Base-by-base conservation (phyloP, 35 echinoderm and acorn worm genomes). In the Lytechinus variegatus region DNA sequence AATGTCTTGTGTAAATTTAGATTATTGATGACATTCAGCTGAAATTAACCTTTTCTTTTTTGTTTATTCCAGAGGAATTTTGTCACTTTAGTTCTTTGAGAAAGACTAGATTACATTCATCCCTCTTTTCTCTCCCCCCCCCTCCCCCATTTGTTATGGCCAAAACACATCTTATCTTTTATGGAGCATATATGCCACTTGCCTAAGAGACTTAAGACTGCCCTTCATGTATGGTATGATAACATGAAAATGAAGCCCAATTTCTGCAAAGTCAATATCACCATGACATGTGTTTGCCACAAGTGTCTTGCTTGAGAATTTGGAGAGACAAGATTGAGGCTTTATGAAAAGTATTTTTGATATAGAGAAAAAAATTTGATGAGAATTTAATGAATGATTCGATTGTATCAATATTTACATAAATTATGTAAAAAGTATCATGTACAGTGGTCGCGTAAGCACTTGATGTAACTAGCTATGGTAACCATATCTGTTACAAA, bases 271-370 rank as follows among this genome's bases (percentile, higher is more conserved):
- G 16, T 79, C 4, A 79, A 79, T 79, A 79, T 79, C 66, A 79
- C 66, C 66, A 79, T 21, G 66, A 79, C 66, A 24, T 27, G 16
- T 90, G 88, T 52, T 90, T 90, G 52, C 88, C 88, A 90, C 16
- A 52, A 90, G 88, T 90, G 88, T 90, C 88, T 90, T 90, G 88
- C 29, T 90, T 90, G 27, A 54, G 52, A 52, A 54, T 14, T 90
- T 90, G 88, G 14, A 52, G 9, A 54, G 28, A 90, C 52, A 90
- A 90, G 88, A 54, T 54, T 44, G 52, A 90, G 52, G 52, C 88
- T 90, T 12, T n/a, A 44, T 90, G 88, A 54, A 54, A 90, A 90
- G 88, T 90, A 90, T 90, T 90, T 90, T 90, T 90, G 88, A 90
- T 90, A 90, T 52, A 8, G 52, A 90, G 29, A 90, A 79, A 79